Evolutionary conservation across 2,797 vertebrate genomes (phyloP).

Genomic region (Hylomyscus alleni): DNA sequence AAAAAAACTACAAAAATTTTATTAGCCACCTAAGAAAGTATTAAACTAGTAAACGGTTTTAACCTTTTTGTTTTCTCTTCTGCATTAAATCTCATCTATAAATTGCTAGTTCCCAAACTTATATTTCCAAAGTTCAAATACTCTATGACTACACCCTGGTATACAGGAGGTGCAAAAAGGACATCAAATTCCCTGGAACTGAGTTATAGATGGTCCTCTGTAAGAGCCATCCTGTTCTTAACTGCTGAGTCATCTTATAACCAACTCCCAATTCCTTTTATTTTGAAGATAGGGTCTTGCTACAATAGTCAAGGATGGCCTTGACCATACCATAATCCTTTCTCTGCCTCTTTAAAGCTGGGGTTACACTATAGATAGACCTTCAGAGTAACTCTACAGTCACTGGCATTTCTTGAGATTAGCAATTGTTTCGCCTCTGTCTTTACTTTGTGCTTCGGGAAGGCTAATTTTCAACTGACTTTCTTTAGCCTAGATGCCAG

Average conservation of each 20-base stretch:
- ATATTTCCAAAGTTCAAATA: conserved; percentile 1
- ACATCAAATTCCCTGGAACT: too few relatives aligned
- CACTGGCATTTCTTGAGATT: background rate
- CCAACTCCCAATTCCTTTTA: background rate
- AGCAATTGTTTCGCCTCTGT: background rate
- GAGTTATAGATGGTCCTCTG: background rate
- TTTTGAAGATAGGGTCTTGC: background rate
- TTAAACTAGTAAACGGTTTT: background rate
- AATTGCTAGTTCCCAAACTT: background rate
- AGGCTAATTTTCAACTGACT: background rate
- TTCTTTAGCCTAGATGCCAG: background rate
- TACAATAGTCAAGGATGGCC: background rate
- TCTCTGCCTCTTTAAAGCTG: background rate
- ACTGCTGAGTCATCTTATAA: background rate
- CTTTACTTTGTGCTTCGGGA: background rate
- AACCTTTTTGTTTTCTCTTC: background rate
- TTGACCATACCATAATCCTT: background rate
- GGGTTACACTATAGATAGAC: too few relatives aligned
- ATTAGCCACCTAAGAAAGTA: conserved; percentile 20
- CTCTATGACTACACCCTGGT: background rate
- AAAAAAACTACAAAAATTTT: background rate
- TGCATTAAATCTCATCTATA: background rate
- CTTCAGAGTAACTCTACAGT: background rate
- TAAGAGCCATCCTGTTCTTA: background rate
- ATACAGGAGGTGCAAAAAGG: background rate